phyloP scores from a whole-genome alignment of 2,888 invertebrate species.

The Drosophila kuntzei region DNA sequence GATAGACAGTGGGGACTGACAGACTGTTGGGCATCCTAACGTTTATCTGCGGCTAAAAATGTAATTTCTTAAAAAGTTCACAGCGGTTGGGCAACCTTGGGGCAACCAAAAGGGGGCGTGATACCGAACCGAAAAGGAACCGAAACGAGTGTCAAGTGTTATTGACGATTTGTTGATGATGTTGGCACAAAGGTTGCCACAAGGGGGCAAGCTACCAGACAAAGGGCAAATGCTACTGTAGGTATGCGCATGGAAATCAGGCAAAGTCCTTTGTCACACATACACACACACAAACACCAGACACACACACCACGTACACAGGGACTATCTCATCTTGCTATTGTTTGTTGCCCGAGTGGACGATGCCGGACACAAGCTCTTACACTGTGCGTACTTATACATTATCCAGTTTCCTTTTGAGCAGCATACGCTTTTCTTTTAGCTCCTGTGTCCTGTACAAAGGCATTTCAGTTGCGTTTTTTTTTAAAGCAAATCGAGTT shows the following conservation, averaged over 20 bases:
- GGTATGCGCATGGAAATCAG: constrained; percentile 60
- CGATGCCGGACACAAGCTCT: constrained; percentile 33
- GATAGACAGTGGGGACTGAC: constrained; percentile 2
- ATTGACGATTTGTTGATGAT: constrained; percentile 81
- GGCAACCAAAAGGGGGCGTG: constrained; percentile 6
- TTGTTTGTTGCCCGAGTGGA: constrained; percentile 50
- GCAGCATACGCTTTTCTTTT: constrained; percentile 41
- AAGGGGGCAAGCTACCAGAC: constrained; percentile 11
- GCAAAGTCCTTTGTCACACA: constrained; percentile 27
- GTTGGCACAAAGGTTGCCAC: constrained; percentile 60
- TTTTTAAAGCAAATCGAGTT: constrained; percentile 33
- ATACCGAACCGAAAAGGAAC: background rate
- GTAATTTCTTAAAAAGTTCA: constrained; percentile 76
- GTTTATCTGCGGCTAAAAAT: constrained; percentile 67
- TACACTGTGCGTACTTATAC: constrained; percentile 15
- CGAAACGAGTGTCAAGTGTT: constrained; percentile 75
- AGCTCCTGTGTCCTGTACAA: constrained; percentile 24
- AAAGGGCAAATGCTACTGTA: constrained; percentile 41
- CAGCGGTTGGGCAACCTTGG: constrained; percentile 35
- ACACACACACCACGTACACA: background rate
- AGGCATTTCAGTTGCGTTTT: constrained; percentile 38
- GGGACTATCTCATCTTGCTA: constrained; percentile 27
- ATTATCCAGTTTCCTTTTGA: constrained; percentile 28
- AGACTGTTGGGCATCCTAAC: constrained; percentile 25
- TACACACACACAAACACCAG: background rate